Conservation (phyloP, 2,797 vertebrate genomes). For the Malurus leucopterus region DNA sequence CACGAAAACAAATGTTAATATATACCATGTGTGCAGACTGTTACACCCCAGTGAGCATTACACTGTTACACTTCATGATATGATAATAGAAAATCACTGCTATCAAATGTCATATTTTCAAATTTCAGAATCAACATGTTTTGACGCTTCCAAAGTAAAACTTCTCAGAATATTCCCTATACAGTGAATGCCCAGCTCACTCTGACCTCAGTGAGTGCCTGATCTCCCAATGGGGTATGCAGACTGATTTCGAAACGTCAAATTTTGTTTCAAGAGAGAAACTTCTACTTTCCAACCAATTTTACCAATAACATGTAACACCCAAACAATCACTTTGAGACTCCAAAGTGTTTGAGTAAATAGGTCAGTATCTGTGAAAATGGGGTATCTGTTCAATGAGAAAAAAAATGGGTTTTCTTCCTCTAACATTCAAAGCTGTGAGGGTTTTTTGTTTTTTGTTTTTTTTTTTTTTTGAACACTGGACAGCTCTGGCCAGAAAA, state of each 20-base stretch:
- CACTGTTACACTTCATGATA: background rate
- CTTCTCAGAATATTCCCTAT: background rate
- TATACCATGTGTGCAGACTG: background rate
- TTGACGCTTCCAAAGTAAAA: background rate
- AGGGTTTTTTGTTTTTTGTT: background rate
- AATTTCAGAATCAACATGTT: constrained; percentile 10
- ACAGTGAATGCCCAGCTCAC: rapidly evolving
- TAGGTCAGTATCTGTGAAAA: background rate
- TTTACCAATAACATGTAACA: background rate
- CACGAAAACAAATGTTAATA: constrained; percentile 27
- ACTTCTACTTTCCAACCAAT: background rate
- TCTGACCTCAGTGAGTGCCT: background rate
- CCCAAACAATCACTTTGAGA: background rate
- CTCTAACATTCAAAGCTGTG: background rate
- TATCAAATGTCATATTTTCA: background rate
- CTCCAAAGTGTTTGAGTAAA: background rate
- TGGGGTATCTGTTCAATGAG: background rate
- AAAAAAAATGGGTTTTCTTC: background rate
- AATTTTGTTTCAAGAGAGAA: background rate
- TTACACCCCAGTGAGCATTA: background rate
- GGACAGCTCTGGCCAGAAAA: background rate
- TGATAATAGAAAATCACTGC: background rate
- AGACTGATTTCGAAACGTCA: background rate
- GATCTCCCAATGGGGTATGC: background rate
- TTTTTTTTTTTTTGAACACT: background rate